A percentile compares a stretch with the other conserved stretches of the same genome.
Evolutionary conservation across 1,140 invertebrate genomes (phyloP).

Genomic region (Berghia stephanieae): DNA sequence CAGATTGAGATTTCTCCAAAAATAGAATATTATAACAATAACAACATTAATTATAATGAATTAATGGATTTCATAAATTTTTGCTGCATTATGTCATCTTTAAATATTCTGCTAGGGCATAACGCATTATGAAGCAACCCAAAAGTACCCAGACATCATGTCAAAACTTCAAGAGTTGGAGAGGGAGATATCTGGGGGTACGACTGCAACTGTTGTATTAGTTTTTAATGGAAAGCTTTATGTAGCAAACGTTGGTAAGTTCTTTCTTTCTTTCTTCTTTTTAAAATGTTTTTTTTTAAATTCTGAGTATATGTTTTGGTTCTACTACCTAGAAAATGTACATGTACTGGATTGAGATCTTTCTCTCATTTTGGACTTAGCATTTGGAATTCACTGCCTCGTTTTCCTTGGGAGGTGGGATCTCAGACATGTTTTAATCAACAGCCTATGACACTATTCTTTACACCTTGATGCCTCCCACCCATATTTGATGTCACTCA

Average conservation of each 20-base stretch:
- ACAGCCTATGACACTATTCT: too few relatives aligned
- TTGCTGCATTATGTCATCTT: neutral
- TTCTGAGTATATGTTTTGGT: neutral
- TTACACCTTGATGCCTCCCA: too few relatives aligned
- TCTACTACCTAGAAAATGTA: neutral
- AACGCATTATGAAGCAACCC: constrained; percentile 64
- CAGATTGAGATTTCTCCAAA: too few relatives aligned
- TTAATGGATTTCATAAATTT: neutral
- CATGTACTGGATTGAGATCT: neutral
- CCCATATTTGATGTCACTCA: too few relatives aligned
- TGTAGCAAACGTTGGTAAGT: constrained; percentile 80
- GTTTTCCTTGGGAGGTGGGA: too few relatives aligned
- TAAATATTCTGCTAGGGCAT: constrained; percentile 55
- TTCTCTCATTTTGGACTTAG: neutral
- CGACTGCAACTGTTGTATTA: constrained; percentile 81
- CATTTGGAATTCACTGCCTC: too few relatives aligned
- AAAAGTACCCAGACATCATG: constrained; percentile 67
- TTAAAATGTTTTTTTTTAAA: constrained; percentile 1
- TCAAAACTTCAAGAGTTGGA: constrained; percentile 64
- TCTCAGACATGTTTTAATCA: too few relatives aligned
- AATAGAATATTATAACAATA: too few relatives aligned
- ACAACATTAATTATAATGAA: too few relatives aligned
- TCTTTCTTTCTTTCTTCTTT: neutral
- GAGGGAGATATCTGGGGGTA: constrained; percentile 71
- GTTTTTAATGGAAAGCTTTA: constrained; percentile 80